phyloP scores from a whole-genome alignment of 2,113 vertebrate species.

The Pongo abelii region DNA sequence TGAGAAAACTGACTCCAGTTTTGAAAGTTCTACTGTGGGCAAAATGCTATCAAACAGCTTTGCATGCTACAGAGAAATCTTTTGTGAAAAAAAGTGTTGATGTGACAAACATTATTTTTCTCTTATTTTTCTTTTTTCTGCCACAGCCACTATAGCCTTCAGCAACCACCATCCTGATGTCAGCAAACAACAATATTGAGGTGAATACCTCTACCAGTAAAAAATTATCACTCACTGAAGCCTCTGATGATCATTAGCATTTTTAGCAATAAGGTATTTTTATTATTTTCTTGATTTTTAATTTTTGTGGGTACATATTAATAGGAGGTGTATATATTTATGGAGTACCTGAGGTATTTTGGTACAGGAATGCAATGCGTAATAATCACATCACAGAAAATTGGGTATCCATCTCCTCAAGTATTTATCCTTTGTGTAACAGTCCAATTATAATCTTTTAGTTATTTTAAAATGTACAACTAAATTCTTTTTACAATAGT shows the following conservation, averaged over 20 bases:
- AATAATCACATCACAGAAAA: too few species aligned
- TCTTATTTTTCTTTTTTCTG: background rate
- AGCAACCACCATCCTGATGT: background rate
- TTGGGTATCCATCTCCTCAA: too few species aligned
- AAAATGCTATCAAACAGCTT: background rate
- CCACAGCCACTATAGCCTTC: background rate
- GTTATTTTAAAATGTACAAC: too few species aligned
- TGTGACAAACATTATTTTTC: background rate
- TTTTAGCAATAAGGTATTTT: background rate
- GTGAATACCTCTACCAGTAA: background rate
- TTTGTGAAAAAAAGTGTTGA: background rate
- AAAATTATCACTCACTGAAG: background rate
- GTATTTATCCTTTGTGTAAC: too few species aligned
- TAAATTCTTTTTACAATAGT: too few species aligned
- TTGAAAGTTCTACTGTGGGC: background rate
- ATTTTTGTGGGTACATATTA: too few species aligned
- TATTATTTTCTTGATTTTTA: background rate
- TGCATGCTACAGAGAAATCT: background rate
- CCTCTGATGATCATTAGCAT: background rate
- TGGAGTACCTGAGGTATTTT: too few species aligned
- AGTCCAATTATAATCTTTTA: too few species aligned
- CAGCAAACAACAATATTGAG: background rate
- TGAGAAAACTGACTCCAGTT: background rate
- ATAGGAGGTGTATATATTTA: too few species aligned
- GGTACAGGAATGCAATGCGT: too few species aligned